Base-by-base conservation (phyloP, 1,140 invertebrate species). In the Trichoplusia ni region DNA sequence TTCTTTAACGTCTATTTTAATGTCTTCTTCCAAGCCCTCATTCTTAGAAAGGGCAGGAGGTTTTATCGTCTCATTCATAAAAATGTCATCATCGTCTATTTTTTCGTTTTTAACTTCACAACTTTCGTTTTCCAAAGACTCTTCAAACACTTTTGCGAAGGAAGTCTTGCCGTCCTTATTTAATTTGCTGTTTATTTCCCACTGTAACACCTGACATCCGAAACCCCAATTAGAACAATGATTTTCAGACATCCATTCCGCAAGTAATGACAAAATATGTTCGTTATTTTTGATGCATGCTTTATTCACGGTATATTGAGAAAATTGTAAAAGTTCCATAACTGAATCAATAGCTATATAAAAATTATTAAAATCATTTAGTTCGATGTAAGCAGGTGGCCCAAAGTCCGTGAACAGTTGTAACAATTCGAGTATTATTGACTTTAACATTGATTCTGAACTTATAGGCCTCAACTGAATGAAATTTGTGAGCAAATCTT, bases 361-460 rank as follows among this genome's bases (percentile, higher is more conserved):
- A 27, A 47, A 31, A 42, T 51, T 23, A 11, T 21, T 37, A n/a
- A n/a, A n/a, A 31, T 33, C n/a, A 29, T 9, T 31, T 49, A 49
- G 16, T 14, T 13, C 4, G 16, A 49, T 1, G 16, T 49, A 1
- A n/a, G 27, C 29, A 29, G 46, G 46, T n/a, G 46, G 25, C 3
- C 46, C 46, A 16, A 31, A 49, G 18, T 49, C 46, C 46, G 29
- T 49, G 6, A 49, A 49, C 13, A 49, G 14, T 49, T 11, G 27
- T n/a, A 49, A 31, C 14, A 49, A 14, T 5, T 49, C 46, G 2
- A 31, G 8, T n/a, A 49, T 14, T 29, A 18, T 29, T 49, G 27
- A 29, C 23, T 0, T 7, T n/a, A 2, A 9, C 46, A 2, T 8
- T 49, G n/a, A 14, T 31, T 0, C 7, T 4, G 25, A 2, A 4